phyloP scores from a whole-genome alignment of 2,888 invertebrate species.

The Phytoseiulus persimilis region DNA sequence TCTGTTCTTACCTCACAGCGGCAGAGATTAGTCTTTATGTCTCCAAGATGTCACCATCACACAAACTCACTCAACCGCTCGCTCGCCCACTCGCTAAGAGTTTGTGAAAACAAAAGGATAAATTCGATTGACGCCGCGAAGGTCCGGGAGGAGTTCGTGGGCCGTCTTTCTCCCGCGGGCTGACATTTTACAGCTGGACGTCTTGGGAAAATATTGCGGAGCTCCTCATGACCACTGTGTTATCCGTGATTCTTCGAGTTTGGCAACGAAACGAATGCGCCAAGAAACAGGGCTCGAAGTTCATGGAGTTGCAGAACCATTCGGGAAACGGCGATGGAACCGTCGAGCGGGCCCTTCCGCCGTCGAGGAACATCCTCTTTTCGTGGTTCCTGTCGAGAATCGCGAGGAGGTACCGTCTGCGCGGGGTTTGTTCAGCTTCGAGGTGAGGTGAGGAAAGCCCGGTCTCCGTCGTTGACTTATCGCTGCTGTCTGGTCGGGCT shows the following conservation, averaged over 20 bases:
- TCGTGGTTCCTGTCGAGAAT: background rate
- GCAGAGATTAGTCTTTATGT: background rate
- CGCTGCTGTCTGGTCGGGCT: background rate
- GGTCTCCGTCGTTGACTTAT: background rate
- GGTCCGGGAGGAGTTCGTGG: background rate
- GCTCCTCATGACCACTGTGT: background rate
- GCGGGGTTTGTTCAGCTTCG: background rate
- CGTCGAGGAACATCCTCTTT: background rate
- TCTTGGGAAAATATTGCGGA: background rate
- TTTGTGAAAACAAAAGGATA: constrained; percentile 5
- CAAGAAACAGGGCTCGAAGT: background rate
- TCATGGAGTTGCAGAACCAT: background rate
- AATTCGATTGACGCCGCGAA: background rate
- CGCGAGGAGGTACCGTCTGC: background rate
- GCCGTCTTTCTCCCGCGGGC: background rate
- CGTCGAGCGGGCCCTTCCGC: background rate
- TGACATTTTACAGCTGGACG: background rate
- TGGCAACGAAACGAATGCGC: background rate
- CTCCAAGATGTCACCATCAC: background rate
- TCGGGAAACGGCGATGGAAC: background rate
- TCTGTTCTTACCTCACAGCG: background rate
- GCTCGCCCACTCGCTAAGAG: background rate
- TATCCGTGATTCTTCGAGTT: background rate
- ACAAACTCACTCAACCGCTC: background rate
- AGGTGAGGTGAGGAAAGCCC: background rate